phyloP scores from a whole-genome alignment of 1,140 invertebrate species.

The honey bee (Apis mellifera) region DNA sequence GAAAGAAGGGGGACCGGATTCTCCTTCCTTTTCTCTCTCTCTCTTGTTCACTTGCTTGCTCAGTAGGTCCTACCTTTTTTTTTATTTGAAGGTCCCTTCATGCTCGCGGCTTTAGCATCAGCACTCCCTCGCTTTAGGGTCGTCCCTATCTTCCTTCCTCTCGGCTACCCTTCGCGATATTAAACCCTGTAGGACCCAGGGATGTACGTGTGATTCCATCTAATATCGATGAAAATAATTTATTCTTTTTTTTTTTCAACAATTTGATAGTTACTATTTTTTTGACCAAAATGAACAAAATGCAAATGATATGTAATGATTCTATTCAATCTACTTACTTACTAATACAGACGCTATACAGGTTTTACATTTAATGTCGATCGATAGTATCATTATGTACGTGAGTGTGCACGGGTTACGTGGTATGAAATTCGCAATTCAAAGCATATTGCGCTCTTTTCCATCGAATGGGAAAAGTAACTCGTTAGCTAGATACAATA shows the following conservation, averaged over 20 bases:
- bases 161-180: constrained; percentile 61
- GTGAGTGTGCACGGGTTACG: constrained; percentile 1
- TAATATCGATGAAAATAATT: neutral
- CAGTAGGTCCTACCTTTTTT: constrained; percentile 66
- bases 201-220: constrained; percentile 34
- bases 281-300: neutral
- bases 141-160: constrained; percentile 67
- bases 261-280: neutral
- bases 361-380: constrained; percentile 28
- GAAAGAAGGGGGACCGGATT: constrained; percentile 67
- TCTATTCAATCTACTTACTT: constrained; percentile 14
- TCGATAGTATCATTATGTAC: constrained; percentile 25
- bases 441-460: neutral
- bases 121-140: constrained; percentile 66
- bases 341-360: neutral
- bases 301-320: neutral
- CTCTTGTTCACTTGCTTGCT: constrained; percentile 32
- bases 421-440: constrained; percentile 26
- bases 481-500: neutral
- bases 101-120: constrained; percentile 62
- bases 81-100: constrained; percentile 72
- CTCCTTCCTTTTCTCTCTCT: constrained; percentile 11
- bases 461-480: constrained; percentile 7
- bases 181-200: constrained; percentile 63
- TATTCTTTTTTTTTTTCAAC: neutral